Base-by-base conservation (phyloP, 1,140 invertebrate species). In the Drosophila bocqueti region DNA sequence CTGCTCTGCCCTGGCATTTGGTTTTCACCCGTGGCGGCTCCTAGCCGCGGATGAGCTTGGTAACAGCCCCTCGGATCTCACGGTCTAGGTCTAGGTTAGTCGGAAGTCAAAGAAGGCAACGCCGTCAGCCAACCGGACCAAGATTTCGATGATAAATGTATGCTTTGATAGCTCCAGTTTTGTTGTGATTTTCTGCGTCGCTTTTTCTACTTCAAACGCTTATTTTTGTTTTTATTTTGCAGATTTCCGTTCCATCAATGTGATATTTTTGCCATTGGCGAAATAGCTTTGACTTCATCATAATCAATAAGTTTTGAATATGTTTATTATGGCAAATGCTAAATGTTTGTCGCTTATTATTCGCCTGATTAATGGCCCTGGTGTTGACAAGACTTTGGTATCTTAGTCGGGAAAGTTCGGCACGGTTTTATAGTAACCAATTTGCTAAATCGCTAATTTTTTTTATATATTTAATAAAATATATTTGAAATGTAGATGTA, bases 101-200 rank as follows among this genome's bases (percentile, higher is more conserved):
- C 77, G 84, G 84, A 89, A 89, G 84, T 89, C 16, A 73, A 73
- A 73, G 69, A 73, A 72, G 67, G 45, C 69, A 73, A 52, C 69
- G 60, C 66, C 65, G 26, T 18, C 38, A 59, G 52, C 64, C 55
- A 76, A 87, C 71, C 83, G 78, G 62, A 84, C 81, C 81, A 83
- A 89, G 64, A 58, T 60, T 78, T 90, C 63, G 84, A 81, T 87
- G 68, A 87, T 90, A 89, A 84, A 90, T 87, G 82, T 71, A 59
- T 66, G 74, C 54, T 72, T 79, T 78, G 65, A 78, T 78, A 78
- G 76, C 76, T 79, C 66, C 61, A 73, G 67, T 79, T 79, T 79
- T 79, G 59, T 72, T 79, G 65, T 69, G 64, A 71, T 69, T 63
- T 64, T 43, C 55, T 64, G 76, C 77, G 63, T 59, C 73, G 63